phyloP scores from a whole-genome alignment of 2,888 invertebrate species.

The Synanthedon andrenaeformis region DNA sequence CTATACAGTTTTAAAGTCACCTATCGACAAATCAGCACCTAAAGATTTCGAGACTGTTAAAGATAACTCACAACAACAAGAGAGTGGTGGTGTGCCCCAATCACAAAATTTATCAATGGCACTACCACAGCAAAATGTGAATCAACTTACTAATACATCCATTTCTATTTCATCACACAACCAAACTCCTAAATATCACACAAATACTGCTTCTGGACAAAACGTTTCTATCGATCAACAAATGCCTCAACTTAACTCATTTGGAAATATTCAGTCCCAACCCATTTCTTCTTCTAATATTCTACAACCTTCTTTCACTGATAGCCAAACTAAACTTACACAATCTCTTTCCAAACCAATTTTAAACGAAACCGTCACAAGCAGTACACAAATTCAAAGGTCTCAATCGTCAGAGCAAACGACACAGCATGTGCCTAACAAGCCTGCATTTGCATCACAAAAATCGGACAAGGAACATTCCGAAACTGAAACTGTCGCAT shows the following conservation, averaged over 20 bases:
- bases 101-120: constrained; percentile 9
- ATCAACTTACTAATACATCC: constrained; percentile 11
- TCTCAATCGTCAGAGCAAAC: constrained; percentile 29
- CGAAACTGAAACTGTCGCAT: constrained; percentile 42
- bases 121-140: constrained; percentile 10
- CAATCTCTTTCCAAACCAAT: constrained; percentile 15
- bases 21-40: constrained; percentile 25
- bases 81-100: constrained; percentile 18
- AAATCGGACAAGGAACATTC: constrained; percentile 51
- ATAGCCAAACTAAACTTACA: constrained; percentile 24
- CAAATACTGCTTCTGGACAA: constrained; percentile 21
- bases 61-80: constrained; percentile 23
- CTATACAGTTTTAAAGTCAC: constrained; percentile 19
- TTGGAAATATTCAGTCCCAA: constrained; percentile 26
- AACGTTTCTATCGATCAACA: constrained; percentile 27
- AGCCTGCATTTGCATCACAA: constrained; percentile 33
- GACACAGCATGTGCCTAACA: constrained; percentile 21
- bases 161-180: constrained; percentile 7
- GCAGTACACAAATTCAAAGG: constrained; percentile 28
- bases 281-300: constrained; percentile 15
- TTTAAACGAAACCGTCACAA: constrained; percentile 24
- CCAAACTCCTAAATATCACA: constrained; percentile 27
- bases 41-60: constrained; percentile 25
- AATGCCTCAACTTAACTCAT: constrained; percentile 21
- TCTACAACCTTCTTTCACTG: constrained; percentile 23